Evolutionary conservation across 30 jellyfish, hydroid and myxozoan genomes (phyloP).

Genomic region (Sanderia malayensis): DNA sequence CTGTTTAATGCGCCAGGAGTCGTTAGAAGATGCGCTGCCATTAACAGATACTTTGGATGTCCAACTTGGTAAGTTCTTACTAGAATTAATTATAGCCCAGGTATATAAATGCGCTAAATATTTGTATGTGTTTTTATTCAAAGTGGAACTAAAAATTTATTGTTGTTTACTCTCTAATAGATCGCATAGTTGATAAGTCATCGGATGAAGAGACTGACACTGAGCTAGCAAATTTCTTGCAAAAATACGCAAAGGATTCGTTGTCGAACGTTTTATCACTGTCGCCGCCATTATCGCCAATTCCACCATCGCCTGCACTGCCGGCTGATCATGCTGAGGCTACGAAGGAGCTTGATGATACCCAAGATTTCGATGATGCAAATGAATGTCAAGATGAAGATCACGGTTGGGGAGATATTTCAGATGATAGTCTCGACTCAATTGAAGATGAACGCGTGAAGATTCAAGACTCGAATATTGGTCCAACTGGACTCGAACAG

Average conservation of each 20-base stretch:
- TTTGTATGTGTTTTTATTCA: too few relatives aligned
- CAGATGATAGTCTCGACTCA: neutral
- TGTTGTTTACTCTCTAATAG: neutral
- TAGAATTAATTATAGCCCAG: too few relatives aligned
- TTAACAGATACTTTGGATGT: too few relatives aligned
- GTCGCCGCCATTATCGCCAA: slow-evolving; percentile 91
- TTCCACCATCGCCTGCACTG: slow-evolving; percentile 86
- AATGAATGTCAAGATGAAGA: neutral
- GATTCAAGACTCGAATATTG: too few relatives aligned
- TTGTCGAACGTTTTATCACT: slow-evolving; percentile 25
- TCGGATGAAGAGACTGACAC: slow-evolving; percentile 35
- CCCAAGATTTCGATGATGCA: neutral
- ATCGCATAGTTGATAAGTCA: slow-evolving; percentile 1
- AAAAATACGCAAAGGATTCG: neutral
- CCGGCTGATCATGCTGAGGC: neutral
- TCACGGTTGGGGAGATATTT: neutral
- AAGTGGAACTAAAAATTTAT: too few relatives aligned
- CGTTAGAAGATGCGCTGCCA: too few relatives aligned
- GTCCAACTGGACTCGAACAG: too few relatives aligned
- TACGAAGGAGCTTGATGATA: neutral
- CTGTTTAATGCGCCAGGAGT: too few relatives aligned
- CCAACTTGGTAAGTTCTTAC: too few relatives aligned
- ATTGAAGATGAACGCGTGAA: too few relatives aligned
- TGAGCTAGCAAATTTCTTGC: slow-evolving; percentile 35
- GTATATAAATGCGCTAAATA: too few relatives aligned